Conservation (phyloP, 2,797 vertebrate genomes). For the Aselliscus stoliczkanus region DNA sequence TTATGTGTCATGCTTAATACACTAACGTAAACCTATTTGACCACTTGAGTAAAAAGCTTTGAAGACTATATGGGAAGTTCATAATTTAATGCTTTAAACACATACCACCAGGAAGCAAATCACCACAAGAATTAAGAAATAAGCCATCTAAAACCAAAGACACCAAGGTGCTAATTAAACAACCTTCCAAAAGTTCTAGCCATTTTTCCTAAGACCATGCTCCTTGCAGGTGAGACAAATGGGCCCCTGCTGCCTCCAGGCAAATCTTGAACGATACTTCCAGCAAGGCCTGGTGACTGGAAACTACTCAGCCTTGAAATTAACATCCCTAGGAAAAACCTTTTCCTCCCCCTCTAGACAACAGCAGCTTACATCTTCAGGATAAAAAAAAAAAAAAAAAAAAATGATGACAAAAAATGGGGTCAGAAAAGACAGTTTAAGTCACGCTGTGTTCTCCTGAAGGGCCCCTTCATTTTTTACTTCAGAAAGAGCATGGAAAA, state of each 20-base stretch:
- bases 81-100: conserved; percentile 38
- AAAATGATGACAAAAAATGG: conserved; percentile 55
- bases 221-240: conserved; percentile 79
- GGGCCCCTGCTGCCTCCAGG: conserved; percentile 66
- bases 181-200: conserved; percentile 57
- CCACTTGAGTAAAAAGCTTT: conserved; percentile 66
- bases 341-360: conserved; percentile 65
- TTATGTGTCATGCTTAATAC: conserved; percentile 67
- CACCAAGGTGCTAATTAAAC: conserved; percentile 58
- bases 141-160: conserved; percentile 49
- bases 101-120: conserved; percentile 27
- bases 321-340: conserved; percentile 78
- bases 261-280: conserved; percentile 80
- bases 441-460: conserved; percentile 49
- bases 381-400: conserved; percentile 32
- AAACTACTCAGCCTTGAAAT: conserved; percentile 83
- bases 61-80: conserved; percentile 38
- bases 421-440: conserved; percentile 57
- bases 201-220: conserved; percentile 54
- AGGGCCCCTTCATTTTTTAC: conserved; percentile 62
- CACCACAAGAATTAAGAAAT: conserved; percentile 52
- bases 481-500: not conserved
- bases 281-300: conserved; percentile 77
- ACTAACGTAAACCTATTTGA: conserved; percentile 70
- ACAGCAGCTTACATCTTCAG: conserved; percentile 76